A percentile compares a stretch with the other conserved stretches of the same genome.
Conservation (phyloP, 2,113 vertebrate species). For the Zosterops hypoxanthus region DNA sequence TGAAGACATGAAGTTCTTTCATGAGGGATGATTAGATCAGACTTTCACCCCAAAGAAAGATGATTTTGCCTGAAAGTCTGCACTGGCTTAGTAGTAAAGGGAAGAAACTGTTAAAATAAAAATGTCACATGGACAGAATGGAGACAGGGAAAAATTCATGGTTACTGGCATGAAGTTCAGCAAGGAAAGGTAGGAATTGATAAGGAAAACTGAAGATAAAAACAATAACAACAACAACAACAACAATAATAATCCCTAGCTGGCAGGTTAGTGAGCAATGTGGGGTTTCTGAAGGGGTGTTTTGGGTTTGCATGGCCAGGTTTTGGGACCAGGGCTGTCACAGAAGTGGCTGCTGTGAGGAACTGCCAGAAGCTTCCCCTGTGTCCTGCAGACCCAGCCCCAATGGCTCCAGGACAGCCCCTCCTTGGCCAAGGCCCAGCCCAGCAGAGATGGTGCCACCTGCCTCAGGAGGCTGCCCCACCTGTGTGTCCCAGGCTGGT, state of each 20-base stretch:
- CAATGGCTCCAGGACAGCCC: not conserved
- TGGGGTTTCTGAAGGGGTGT: not conserved
- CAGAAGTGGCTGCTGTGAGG: not conserved
- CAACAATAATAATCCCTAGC: not conserved
- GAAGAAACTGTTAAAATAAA: not conserved
- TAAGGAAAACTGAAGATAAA: not conserved
- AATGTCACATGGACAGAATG: not conserved
- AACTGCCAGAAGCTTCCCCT: not conserved
- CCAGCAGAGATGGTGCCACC: not conserved
- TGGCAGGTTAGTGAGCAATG: not conserved
- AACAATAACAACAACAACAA: not conserved
- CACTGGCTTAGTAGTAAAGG: not conserved
- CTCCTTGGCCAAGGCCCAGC: not conserved
- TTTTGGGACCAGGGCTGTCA: not conserved
- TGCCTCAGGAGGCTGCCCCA: not conserved
- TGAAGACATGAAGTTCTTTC: not conserved
- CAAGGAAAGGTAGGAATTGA: not conserved
- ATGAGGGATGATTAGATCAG: constrained; percentile 17
- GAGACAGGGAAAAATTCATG: not conserved
- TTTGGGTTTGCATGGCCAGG: not conserved
- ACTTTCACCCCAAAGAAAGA: constrained; percentile 19
- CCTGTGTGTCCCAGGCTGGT: not conserved
- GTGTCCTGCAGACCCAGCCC: not conserved
- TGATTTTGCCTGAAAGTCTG: not conserved
- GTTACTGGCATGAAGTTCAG: not conserved